These are phyloP conservation scores for Dasysyrphus albostriatus DNA, from an alignment of 2,888 invertebrate species.

Conservation along the genomic window DNA sequence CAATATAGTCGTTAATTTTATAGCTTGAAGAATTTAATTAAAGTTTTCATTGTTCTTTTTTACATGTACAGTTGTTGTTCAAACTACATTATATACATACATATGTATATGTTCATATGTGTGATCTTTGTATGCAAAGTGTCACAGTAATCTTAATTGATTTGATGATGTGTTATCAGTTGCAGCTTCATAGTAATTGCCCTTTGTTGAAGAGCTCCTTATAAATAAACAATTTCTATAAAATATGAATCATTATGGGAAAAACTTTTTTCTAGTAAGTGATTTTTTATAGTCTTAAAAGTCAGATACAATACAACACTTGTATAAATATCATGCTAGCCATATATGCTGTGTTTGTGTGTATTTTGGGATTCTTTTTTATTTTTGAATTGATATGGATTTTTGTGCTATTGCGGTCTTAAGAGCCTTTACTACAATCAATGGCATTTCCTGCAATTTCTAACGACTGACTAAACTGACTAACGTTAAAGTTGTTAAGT, in stretches of 20 bases:
- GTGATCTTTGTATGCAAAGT: background rate
- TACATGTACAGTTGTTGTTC: conserved; percentile 11
- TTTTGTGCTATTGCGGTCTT: background rate
- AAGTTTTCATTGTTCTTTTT: background rate
- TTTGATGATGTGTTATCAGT: conserved; percentile 29
- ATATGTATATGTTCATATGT: background rate
- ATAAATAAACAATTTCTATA: conserved; percentile 7
- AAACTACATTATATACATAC: background rate
- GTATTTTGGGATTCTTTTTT: no score
- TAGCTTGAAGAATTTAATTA: background rate
- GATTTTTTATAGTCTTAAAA: background rate
- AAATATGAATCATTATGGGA: conserved; percentile 3
- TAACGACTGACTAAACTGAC: background rate
- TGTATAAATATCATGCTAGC: background rate
- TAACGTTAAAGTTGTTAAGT: background rate
- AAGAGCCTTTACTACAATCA: background rate
- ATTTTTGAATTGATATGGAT: background rate
- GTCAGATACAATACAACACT: background rate
- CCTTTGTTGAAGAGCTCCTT: conserved; percentile 28
- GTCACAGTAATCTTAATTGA: conserved; percentile 11
- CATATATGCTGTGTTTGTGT: background rate
- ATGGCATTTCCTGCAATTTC: conserved; percentile 6
- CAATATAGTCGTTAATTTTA: background rate
- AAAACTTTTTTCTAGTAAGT: background rate
- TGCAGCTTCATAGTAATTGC: conserved; percentile 21